Percentiles rank a stretch among this genome's conserved stretches.
phyloP scores from a whole-genome alignment of 2,888 invertebrate genomes.

The Catocala sponsa region DNA sequence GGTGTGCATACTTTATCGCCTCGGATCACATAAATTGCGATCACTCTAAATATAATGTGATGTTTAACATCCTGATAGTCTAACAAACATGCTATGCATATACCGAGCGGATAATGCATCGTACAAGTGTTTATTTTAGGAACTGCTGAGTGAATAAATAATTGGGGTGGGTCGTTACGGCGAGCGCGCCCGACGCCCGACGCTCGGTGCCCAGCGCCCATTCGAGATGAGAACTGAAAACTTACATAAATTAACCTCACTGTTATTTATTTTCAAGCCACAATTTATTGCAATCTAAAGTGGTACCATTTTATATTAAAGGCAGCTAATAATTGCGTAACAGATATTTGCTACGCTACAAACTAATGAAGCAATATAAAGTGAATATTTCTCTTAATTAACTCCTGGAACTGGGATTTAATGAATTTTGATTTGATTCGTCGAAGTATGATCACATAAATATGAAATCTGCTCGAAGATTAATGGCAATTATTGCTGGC shows the following conservation, averaged over 20 bases:
- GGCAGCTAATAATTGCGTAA: no score
- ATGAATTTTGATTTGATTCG: no score
- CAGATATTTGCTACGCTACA: no score
- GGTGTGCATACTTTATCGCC: not conserved
- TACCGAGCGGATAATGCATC: constrained; percentile 17
- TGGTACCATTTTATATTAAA: not conserved
- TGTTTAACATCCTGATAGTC: no score
- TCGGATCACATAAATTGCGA: no score
- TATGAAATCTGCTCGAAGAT: no score
- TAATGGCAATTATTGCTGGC: no score
- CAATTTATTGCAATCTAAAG: constrained; percentile 1
- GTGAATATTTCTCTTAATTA: no score
- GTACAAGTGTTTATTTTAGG: constrained; percentile 27
- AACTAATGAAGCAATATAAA: no score
- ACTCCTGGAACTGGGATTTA: no score
- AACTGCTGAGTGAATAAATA: constrained; percentile 31
- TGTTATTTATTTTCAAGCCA: not conserved
- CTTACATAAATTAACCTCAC: constrained; percentile 6
- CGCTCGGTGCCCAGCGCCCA: constrained; percentile 4
- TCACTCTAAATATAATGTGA: no score
- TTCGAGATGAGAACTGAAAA: constrained; percentile 14
- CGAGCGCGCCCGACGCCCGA: not conserved
- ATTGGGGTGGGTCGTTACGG: constrained; percentile 26
- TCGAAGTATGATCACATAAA: no score
- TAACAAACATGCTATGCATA: not conserved